Base-by-base conservation (phyloP, 2,113 vertebrate genomes). In the Anguilla rostrata region DNA sequence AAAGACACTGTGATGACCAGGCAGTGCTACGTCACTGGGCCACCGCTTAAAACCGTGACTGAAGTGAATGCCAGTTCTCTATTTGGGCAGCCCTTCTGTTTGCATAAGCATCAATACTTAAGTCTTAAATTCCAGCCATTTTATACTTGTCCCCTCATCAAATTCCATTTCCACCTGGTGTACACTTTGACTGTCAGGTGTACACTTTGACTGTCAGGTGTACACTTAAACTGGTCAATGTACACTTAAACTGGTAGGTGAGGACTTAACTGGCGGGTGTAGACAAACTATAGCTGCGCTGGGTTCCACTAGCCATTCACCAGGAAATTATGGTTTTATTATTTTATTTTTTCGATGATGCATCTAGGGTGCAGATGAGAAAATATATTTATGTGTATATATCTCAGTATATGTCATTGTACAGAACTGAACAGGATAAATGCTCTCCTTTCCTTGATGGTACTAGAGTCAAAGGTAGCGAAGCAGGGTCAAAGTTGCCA, bases 401-500 rank as follows among this genome's bases (percentile, higher is more conserved):
- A 34, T 53, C 39, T 81, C 4, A 4, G 39, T 43, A 43, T 43
- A 8, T 81, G 40, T 91, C 15, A 16, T 82, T 82, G 81, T 53
- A 82, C 29, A 49, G 46, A n/a, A n/a, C 43, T 82, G 81, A 49
- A 82, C 39, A 82, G 20, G 53, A 82, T 14, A 53, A n/a, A 82
- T 82, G 26, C 56, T 83, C 82, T 34, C 53, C 26, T 83, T 29
- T 11, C 34, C 82, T 60, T 60, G n/a, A 83, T 60, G n/a, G 82
- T 83, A 60, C 56, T 20, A 39, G 56, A 34, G 53, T 29, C 82
- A 29, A 83, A 60, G 5, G 5, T 83, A 83, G n/a, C 4, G 29
- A 57, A 83, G 49, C 22, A 57, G 82, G 82, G 53, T 83, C 82
- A 60, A 83, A 56, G 14, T 83, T 83, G 82, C 82, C 82, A 83